These are phyloP conservation scores for Psix sp. DNA, from an alignment of 1,140 invertebrate species.

Conservation along the genomic window DNA sequence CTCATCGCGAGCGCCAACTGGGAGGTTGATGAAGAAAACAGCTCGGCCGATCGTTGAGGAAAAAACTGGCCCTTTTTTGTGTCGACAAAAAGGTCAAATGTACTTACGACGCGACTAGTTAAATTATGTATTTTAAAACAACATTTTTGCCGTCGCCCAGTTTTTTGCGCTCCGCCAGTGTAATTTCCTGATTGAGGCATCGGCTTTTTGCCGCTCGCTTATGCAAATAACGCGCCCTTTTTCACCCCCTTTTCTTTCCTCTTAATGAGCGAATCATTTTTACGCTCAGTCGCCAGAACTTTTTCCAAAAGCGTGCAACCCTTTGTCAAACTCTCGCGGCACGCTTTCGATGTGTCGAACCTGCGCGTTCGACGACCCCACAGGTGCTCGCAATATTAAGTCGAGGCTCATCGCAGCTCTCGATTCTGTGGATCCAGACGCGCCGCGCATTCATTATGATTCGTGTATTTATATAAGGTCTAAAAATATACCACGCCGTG, in stretches of 20 bases:
- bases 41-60: constrained; percentile 37
- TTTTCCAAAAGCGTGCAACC: constrained; percentile 4
- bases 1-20: constrained; percentile 33
- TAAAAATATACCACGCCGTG: constrained; percentile 77
- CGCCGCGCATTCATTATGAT: constrained; percentile 76
- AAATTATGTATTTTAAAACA: constrained; percentile 43
- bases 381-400: too few species aligned
- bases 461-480: constrained; percentile 78
- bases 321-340: too few species aligned
- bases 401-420: too few species aligned
- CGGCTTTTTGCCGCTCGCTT: constrained; percentile 10
- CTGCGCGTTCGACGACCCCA: constrained; percentile 58
- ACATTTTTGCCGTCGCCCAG: constrained; percentile 23
- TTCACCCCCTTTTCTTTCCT: neutral
- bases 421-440: too few species aligned
- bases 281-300: neutral
- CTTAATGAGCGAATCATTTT: constrained; percentile 18
- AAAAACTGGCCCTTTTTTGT: constrained; percentile 15
- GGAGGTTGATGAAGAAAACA: constrained; percentile 46
- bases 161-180: constrained; percentile 1
- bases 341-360: too few species aligned
- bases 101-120: constrained; percentile 17
- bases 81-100: constrained; percentile 23
- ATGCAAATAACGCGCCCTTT: neutral
- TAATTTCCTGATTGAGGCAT: constrained; percentile 15